Evolutionary conservation across 2,113 vertebrate species (phyloP).

Genomic region (Daubentonia madagascariensis): DNA sequence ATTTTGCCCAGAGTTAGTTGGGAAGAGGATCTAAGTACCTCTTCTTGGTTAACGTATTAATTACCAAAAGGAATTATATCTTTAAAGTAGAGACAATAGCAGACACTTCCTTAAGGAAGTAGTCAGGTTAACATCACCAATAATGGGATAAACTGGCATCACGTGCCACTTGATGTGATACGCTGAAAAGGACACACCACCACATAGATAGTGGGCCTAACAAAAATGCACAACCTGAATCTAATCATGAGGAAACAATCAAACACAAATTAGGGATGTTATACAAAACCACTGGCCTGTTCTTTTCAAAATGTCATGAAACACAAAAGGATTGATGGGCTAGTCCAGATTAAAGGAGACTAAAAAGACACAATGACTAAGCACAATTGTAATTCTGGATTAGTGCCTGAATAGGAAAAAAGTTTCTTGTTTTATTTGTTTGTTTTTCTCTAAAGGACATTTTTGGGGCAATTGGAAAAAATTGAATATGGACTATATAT

Average conservation of each 20-base stretch:
- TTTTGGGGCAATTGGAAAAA: not conserved
- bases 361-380: not conserved
- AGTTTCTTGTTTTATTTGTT: not conserved
- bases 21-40: not conserved
- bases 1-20: not conserved
- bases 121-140: not conserved
- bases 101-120: not conserved
- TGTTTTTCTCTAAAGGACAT: not conserved
- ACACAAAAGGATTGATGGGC: not conserved
- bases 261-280: not conserved
- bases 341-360: not conserved
- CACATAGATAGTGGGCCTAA: not conserved
- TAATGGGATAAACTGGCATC: not conserved
- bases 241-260: not conserved
- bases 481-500: not conserved
- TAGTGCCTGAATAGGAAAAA: not conserved
- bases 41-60: not conserved
- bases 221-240: not conserved
- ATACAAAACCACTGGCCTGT: not conserved
- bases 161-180: not conserved
- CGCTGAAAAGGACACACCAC: not conserved
- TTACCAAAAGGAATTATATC: not conserved
- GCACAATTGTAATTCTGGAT: not conserved
- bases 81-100: not conserved
- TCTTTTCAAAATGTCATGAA: constrained; percentile 9